These are phyloP conservation scores for Drosophila nebulosa DNA, from an alignment of 1,140 invertebrate genomes.

Conservation along the genomic window DNA sequence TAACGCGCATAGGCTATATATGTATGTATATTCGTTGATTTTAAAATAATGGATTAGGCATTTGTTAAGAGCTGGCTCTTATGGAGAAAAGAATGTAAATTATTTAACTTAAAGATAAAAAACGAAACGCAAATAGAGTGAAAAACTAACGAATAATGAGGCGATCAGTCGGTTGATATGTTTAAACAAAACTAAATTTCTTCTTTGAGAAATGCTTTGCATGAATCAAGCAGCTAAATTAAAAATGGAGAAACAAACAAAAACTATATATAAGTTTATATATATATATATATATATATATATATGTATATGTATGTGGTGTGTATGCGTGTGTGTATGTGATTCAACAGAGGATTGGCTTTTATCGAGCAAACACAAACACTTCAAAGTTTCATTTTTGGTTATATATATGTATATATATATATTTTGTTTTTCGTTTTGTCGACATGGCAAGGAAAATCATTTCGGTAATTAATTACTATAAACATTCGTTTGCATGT, in stretches of 20 bases:
- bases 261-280: slow-evolving; percentile 1
- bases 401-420: slow-evolving; percentile 36
- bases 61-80: slow-evolving; percentile 43
- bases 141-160: background rate
- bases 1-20: slow-evolving; percentile 49
- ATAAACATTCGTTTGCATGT: slow-evolving; percentile 10
- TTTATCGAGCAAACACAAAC: slow-evolving; percentile 69
- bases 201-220: background rate
- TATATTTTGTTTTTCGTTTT: slow-evolving; percentile 28
- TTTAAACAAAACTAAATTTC: background rate
- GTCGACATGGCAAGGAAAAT: slow-evolving; percentile 7
- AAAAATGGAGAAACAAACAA: background rate
- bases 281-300: background rate
- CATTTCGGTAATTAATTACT: slow-evolving; percentile 30
- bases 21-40: slow-evolving; percentile 22
- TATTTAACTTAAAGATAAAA: slow-evolving; percentile 1
- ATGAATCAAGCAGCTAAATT: slow-evolving; percentile 8
- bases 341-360: slow-evolving; percentile 51
- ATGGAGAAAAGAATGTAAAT: background rate
- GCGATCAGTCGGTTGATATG: background rate
- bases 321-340: background rate
- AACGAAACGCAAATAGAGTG: background rate
- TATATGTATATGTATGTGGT: background rate
- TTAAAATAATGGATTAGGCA: slow-evolving; percentile 42
- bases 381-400: slow-evolving; percentile 58